Evolutionary conservation across 2,797 vertebrate species (phyloP), one percentile per base, ranked within the genome.

Genomic region (Pangasius djambal): DNA sequence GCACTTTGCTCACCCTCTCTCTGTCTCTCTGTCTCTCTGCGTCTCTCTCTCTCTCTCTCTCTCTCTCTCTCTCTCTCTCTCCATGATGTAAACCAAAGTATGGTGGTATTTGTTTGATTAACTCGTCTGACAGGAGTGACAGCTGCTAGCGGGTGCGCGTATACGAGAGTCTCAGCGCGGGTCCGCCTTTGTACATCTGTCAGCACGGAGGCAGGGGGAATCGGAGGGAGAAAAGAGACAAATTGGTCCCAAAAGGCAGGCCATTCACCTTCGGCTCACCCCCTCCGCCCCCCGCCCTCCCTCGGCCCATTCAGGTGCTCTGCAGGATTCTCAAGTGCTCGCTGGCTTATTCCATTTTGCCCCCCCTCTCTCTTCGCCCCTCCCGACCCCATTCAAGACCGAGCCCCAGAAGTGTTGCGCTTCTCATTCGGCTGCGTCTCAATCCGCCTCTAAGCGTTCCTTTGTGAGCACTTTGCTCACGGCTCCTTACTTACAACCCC

Each of bases 61-160:
- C 75, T 78, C 50, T 55, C 16, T 34, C 52, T 37, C 52, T 48
- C 92, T 92, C 92, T 93, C 93, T 88, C 92, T 92, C 88, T 84
- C 91, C 50, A 86, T 92, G 90, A 96, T 96, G 96, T 96, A 97
- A 98, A 98, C 97, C 96, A 96, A 97, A 97, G 97, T 98, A 98
- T 97, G 98, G 97, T 99, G 98, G 98, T 98, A 99, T 99, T 99
- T 99, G 98, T 98, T 98, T 99, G 98, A 99, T 99, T 99, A 99
- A 99, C 98, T 99, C 97, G 97, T 97, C 97, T 95, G 97, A 99
- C 98, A 98, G 99, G 99, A 99, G 98, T 98, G 98, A 98, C 98
- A 99, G 98, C 98, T 99, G 98, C 97, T 96, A 97, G 96, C 94
- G 96, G 97, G 97, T 96, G 96, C 97, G 96, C 97, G 97, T 97